These are phyloP conservation scores for Agonum fuliginosum DNA, from an alignment of 2,888 invertebrate species.

Conservation along the genomic window DNA sequence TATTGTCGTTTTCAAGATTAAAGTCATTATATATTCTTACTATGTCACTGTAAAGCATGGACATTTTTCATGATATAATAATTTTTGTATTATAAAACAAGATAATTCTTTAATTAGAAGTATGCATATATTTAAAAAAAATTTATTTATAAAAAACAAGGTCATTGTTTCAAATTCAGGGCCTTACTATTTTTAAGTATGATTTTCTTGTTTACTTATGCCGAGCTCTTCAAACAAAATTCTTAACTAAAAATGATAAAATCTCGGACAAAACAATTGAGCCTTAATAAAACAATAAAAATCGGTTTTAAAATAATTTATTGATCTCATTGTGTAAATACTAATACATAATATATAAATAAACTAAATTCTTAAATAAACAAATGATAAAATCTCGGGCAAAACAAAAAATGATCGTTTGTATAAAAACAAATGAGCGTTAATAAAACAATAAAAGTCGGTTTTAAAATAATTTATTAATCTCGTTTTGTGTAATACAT, in stretches of 20 bases:
- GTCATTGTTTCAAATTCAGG: neutral
- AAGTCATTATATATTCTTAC: neutral
- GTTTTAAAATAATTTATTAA: too few relatives aligned
- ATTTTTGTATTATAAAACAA: neutral
- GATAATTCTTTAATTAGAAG: neutral
- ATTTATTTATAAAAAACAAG: neutral
- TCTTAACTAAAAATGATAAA: neutral
- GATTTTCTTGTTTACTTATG: neutral
- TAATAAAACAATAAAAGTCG: too few relatives aligned
- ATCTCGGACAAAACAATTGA: slow-evolving; percentile 5
- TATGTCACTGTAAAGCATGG: neutral
- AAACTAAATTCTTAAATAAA: too few relatives aligned
- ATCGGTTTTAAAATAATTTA: too few relatives aligned
- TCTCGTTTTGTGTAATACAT: too few relatives aligned
- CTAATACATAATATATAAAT: too few relatives aligned
- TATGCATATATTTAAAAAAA: neutral
- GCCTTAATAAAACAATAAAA: neutral
- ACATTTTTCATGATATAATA: neutral
- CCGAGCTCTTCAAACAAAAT: neutral
- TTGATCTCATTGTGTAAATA: too few relatives aligned
- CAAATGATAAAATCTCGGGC: too few relatives aligned
- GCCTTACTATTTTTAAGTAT: neutral
- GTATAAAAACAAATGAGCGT: too few relatives aligned
- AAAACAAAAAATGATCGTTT: too few relatives aligned
- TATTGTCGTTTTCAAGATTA: neutral